Evolutionary conservation across 1,140 invertebrate species (phyloP), one percentile per base, ranked within the genome.

Genomic region (Stratiolaelaps scimitus): DNA sequence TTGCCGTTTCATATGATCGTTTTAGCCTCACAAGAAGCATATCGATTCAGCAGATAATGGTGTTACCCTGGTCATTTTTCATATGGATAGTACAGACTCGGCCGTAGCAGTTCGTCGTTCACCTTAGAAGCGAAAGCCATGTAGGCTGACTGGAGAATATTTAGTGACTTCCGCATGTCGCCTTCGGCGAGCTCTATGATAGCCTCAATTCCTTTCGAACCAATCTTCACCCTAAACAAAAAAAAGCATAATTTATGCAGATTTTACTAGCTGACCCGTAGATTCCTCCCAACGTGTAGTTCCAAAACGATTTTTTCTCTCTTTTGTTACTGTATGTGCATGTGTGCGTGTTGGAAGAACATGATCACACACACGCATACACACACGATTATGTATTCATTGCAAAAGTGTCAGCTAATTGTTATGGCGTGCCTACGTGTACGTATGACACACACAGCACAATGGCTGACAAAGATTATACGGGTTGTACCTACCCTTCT

Each of bases 161-260:
- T 98, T 2, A 99, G 74, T 13, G 95, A 89, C 77, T 89, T 91
- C 71, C 96, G 81, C 96, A 99, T 98, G 78, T 99, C 95, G n/a
- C 96, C 96, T 68, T 84, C 84, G 1, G 90, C 87, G 1, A 99
- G 78, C 7, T 85, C 85, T 46, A 98, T 79, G 1, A 98, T 74
- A 0, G 96, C 93, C 70, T 92, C 82, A 74, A 88, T 86, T 1
- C 93, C 96, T 80, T 90, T 87, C 66, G 90, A 84, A 0, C 84
- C 85, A n/a, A 92, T 84, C 66, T 82, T 83, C 13, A 97, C 79
- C 23, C 89, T 93, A 70, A 1, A 77, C 77, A 67, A 29, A 67
- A 66, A 66, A 20, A 71, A n/a, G n/a, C n/a, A n/a, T n/a, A n/a
- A 69, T 47, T 65, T 67, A 69, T 45, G 48, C 23, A 60, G 30